phyloP scores from a whole-genome alignment of 2,888 invertebrate genomes.

The Ennomos fuscantarius region DNA sequence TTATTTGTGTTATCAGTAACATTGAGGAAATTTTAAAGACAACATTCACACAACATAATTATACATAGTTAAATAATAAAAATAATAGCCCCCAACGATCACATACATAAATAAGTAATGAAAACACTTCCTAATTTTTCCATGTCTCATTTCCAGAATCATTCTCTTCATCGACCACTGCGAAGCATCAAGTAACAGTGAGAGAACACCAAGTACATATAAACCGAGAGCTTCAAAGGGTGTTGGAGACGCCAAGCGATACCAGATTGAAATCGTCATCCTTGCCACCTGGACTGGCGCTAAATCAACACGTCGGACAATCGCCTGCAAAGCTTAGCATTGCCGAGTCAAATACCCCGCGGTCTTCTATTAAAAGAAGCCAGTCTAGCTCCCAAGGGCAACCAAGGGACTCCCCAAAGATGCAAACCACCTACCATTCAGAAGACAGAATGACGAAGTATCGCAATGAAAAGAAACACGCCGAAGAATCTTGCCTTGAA shows the following conservation, averaged over 20 bases:
- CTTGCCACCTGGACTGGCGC: constrained; percentile 86
- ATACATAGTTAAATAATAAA: no score
- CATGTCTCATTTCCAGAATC: constrained; percentile 67
- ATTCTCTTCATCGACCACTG: constrained; percentile 82
- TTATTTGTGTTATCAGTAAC: no score
- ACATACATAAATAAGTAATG: no score
- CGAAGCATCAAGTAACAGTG: constrained; percentile 73
- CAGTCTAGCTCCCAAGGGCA: constrained; percentile 82
- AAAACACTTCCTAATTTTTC: no score
- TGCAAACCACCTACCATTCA: constrained; percentile 61
- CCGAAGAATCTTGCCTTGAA: constrained; percentile 79
- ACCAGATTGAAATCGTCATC: constrained; percentile 87
- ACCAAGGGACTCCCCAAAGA: constrained; percentile 68
- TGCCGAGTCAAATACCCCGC: constrained; percentile 70
- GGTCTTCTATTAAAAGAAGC: constrained; percentile 79
- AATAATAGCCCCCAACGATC: no score
- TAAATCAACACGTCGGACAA: constrained; percentile 77
- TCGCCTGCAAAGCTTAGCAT: constrained; percentile 82
- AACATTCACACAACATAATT: no score
- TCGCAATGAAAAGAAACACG: constrained; percentile 69
- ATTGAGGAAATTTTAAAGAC: constrained; percentile 7
- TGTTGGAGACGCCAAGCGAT: constrained; percentile 76
- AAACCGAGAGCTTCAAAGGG: constrained; percentile 71
- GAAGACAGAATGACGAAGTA: constrained; percentile 70
- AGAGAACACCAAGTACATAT: constrained; percentile 74